Base-by-base conservation (phyloP, 2,113 vertebrate species). In the Echinops telfairi region DNA sequence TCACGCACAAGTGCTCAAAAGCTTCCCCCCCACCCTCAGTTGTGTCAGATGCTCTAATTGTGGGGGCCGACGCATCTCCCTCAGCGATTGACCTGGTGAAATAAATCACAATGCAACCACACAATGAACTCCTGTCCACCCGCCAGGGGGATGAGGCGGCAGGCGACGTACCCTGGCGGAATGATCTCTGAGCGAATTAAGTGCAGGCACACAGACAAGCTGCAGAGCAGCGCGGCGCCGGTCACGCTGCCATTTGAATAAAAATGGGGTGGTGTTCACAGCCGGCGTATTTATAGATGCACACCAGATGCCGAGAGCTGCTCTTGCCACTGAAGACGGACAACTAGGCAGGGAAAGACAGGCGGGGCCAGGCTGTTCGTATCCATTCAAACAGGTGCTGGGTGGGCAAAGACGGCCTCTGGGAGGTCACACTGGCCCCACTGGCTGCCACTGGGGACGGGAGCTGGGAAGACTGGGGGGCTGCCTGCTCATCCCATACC, bases 81-180 rank as follows among this genome's bases (percentile, higher is more conserved):
- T 80, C 58, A 2, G 36, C 4, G 20, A 68, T 38, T 53, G 57
- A 60, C 4, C 16, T 11, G 60, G 11, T 19, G 66, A n/a, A 9
- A 3, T 10, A 4, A 0, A 31, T 14, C 0, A 17, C 0, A 2
- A 43, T n/a, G 2, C 0, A 27, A 11, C 80, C 79, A 16, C 15
- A 9, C 1, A 6, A 60, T 0, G 8, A 58, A 23, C 11, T 6
- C 17, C 0, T 60, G 12, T 47, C 33, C 68, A 7, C 36, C 31
- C n/a, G 0, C 2, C 2, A 14, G 38, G 6, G 29, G 31, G n/a
- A 9, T 6, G 25, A 15, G 10, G 38, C 53, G 5, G 62, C 40
- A 7, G 17, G 6, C 19, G 4, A 31, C 0, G 22, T 6, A 0
- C 12, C 0, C 40, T 14, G 70, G 58, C 33, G 81, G 38, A 47